Conservation (phyloP, 1,140 invertebrate species). For the Bombyx mori region ASM3026992v2 NC_085129.1:10896501-10897000, state of each 20-base stretch:
- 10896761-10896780: constrained; percentile 59
- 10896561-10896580: constrained; percentile 50
- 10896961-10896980: constrained; percentile 68
- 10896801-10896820: constrained; percentile 61
- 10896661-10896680: constrained; percentile 18
- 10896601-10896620: constrained; percentile 56
- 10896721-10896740: constrained; percentile 44
- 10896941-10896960: constrained; percentile 67
- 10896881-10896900: constrained; percentile 71
- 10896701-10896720: constrained; percentile 25
- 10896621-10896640: constrained; percentile 52
- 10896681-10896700: constrained; percentile 13
- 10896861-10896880: constrained; percentile 71
- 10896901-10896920: constrained; percentile 66
- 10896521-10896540: constrained; percentile 57
- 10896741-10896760: constrained; percentile 33
- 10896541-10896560: constrained; percentile 46
- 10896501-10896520: constrained; percentile 68
- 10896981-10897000: constrained; percentile 59
- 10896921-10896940: constrained; percentile 65
- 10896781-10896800: constrained; percentile 40
- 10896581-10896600: constrained; percentile 53
- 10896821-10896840: constrained; percentile 64
- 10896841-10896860: constrained; percentile 62
- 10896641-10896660: constrained; percentile 25